These are phyloP conservation scores for Scaptomyza hsui DNA, from an alignment of 1,140 invertebrate genomes.

Conservation along the genomic window DNA sequence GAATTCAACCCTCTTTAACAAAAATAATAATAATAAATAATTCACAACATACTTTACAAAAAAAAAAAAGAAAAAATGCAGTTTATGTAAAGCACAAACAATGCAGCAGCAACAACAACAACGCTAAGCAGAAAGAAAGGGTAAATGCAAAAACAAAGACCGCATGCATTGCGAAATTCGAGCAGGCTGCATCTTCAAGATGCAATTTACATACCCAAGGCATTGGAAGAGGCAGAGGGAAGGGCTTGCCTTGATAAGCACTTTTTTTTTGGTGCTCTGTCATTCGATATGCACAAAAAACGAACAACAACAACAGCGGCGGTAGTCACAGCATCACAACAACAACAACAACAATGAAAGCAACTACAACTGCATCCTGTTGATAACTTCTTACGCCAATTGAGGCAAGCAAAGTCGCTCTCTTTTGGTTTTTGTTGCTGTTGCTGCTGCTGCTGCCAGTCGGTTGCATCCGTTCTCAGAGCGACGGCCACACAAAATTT, in stretches of 20 bases:
- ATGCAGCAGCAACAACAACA: constrained; percentile 33
- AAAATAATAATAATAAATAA: constrained; percentile 34
- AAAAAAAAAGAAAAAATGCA: constrained; percentile 18
- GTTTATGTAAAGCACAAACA: constrained; percentile 43
- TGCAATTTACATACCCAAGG: constrained; percentile 58
- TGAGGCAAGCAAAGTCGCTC: constrained; percentile 3
- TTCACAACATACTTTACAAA: too few relatives aligned
- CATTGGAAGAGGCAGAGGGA: not conserved
- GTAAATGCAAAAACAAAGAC: constrained; percentile 59
- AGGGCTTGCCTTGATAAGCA: constrained; percentile 44
- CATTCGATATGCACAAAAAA: constrained; percentile 64
- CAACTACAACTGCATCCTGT: constrained; percentile 55
- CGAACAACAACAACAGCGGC: constrained; percentile 14
- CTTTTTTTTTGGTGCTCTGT: constrained; percentile 57
- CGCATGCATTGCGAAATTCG: constrained; percentile 61
- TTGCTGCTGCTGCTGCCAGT: not conserved
- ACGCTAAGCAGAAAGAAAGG: constrained; percentile 23
- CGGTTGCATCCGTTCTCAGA: constrained; percentile 71
- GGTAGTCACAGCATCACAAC: constrained; percentile 10
- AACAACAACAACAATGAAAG: constrained; percentile 21
- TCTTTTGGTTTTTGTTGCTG: not conserved
- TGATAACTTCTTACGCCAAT: constrained; percentile 39
- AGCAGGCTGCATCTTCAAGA: constrained; percentile 65
- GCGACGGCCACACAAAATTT: constrained; percentile 62
- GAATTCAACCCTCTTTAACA: constrained; percentile 60